These are phyloP conservation scores for Melanotaenia trifasciata DNA, from an alignment of 2,797 vertebrate genomes.

Conservation along the genomic window DNA sequence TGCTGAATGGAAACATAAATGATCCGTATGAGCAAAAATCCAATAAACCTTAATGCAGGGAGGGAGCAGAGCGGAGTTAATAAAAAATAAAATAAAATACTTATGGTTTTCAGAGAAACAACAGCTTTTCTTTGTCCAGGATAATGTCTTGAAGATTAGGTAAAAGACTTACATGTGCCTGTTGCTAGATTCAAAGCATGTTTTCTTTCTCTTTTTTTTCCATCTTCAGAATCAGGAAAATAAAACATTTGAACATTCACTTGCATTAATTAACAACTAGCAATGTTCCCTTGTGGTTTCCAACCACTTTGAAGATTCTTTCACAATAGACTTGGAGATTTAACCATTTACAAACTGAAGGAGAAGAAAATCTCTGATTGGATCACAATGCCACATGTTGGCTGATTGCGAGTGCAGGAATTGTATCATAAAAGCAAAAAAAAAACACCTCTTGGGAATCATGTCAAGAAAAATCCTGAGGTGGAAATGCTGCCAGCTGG, in stretches of 20 bases:
- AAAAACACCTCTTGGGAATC: constrained; percentile 72
- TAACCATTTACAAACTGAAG: constrained; percentile 75
- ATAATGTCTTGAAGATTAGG: constrained; percentile 66
- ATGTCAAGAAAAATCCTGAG: constrained; percentile 74
- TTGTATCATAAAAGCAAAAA: constrained; percentile 79
- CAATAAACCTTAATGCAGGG: constrained; percentile 67
- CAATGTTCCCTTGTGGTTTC: constrained; percentile 77
- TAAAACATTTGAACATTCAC: constrained; percentile 73
- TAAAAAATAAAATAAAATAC: constrained; percentile 51
- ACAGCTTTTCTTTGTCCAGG: constrained; percentile 67
- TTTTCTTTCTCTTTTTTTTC: constrained; percentile 49
- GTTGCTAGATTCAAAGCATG: constrained; percentile 70
- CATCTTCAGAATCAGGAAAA: constrained; percentile 72
- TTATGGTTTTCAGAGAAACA: constrained; percentile 67
- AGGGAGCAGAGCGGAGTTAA: constrained; percentile 54
- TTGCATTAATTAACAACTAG: constrained; percentile 82
- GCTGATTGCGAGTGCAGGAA: constrained; percentile 77
- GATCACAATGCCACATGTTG: constrained; percentile 82
- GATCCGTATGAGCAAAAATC: constrained; percentile 62
- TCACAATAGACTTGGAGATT: constrained; percentile 78
- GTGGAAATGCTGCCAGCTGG: constrained; percentile 72
- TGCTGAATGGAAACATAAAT: constrained; percentile 75
- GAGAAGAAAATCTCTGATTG: constrained; percentile 68
- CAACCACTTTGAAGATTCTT: constrained; percentile 78
- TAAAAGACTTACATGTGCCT: constrained; percentile 70